phyloP scores from a whole-genome alignment of 1,140 invertebrate species.

The Leucophenga varia region DNA sequence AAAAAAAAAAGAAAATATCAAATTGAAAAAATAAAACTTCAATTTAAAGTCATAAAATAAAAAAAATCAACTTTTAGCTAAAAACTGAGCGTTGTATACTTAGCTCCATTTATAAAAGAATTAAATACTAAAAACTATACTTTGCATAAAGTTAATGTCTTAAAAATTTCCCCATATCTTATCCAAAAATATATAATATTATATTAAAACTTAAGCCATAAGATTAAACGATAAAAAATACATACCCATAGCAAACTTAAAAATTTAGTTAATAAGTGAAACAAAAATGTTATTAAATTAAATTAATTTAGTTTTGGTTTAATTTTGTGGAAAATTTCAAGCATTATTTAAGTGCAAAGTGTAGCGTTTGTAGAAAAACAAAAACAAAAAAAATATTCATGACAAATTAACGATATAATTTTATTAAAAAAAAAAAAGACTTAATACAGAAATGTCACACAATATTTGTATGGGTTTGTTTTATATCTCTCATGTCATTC shows the following conservation, averaged over 20 bases:
- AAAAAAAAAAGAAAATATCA: slow-evolving; percentile 1
- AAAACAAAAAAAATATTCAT: no score
- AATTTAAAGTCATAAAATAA: not conserved
- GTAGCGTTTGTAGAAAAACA: slow-evolving; percentile 84
- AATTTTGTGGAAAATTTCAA: slow-evolving; percentile 13
- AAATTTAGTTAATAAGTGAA: no score
- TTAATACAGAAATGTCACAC: no score
- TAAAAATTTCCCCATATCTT: slow-evolving; percentile 66
- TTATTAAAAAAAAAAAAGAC: no score
- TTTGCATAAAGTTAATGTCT: slow-evolving; percentile 85
- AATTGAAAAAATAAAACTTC: not conserved
- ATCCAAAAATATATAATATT: slow-evolving; percentile 71
- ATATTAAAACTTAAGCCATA: no score
- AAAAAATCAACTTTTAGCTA: not conserved
- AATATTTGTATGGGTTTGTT: no score
- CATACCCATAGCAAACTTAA: no score
- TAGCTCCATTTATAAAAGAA: slow-evolving; percentile 7
- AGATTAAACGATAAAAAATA: no score
- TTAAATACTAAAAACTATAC: slow-evolving; percentile 73
- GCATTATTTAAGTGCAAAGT: slow-evolving; percentile 87
- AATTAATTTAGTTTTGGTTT: no score
- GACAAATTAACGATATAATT: no score
- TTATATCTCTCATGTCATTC: no score
- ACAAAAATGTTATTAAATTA: no score
- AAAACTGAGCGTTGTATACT: slow-evolving; percentile 14